Conservation (phyloP, 2,888 invertebrate genomes). For the Drosophila pseudotakahashii region DNA sequence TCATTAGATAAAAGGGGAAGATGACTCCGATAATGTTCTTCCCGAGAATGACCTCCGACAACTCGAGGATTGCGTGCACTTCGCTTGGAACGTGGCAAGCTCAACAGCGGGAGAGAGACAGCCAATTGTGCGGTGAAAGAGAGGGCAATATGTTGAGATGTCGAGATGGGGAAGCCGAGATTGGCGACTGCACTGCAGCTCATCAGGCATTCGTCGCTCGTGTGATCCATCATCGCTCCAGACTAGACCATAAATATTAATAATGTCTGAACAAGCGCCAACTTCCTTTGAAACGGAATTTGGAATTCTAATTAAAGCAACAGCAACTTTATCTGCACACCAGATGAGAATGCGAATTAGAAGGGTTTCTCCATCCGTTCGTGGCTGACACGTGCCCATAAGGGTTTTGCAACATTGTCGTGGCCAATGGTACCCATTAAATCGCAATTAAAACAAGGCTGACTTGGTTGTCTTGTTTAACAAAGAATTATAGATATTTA, state of each 20-base stretch:
- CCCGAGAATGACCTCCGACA: slow-evolving; percentile 43
- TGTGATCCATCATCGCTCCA: slow-evolving; percentile 51
- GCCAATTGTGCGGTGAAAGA: not conserved
- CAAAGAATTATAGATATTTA: not conserved
- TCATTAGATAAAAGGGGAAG: slow-evolving; percentile 38
- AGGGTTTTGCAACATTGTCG: slow-evolving; percentile 3
- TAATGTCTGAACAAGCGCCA: slow-evolving; percentile 65
- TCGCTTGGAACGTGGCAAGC: slow-evolving; percentile 45
- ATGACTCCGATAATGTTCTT: slow-evolving; percentile 36
- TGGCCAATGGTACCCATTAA: not conserved
- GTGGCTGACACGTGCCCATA: slow-evolving; percentile 67
- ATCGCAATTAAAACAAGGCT: too few species aligned
- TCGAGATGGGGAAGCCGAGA: slow-evolving; percentile 18
- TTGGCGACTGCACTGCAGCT: slow-evolving; percentile 44
- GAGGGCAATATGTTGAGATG: slow-evolving; percentile 1
- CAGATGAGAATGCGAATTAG: slow-evolving; percentile 36
- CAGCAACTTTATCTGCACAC: slow-evolving; percentile 66
- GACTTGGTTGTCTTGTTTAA: not conserved
- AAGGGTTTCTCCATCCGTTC: slow-evolving; percentile 36
- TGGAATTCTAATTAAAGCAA: slow-evolving; percentile 74
- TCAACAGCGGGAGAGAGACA: not conserved
- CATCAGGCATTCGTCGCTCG: slow-evolving; percentile 49
- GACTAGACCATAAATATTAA: slow-evolving; percentile 74
- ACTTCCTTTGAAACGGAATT: slow-evolving; percentile 74
- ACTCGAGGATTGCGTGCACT: slow-evolving; percentile 39